Evolutionary conservation across 2,113 vertebrate genomes (phyloP), one percentile per base, ranked within the genome.

Genomic region (Melospiza georgiana): DNA sequence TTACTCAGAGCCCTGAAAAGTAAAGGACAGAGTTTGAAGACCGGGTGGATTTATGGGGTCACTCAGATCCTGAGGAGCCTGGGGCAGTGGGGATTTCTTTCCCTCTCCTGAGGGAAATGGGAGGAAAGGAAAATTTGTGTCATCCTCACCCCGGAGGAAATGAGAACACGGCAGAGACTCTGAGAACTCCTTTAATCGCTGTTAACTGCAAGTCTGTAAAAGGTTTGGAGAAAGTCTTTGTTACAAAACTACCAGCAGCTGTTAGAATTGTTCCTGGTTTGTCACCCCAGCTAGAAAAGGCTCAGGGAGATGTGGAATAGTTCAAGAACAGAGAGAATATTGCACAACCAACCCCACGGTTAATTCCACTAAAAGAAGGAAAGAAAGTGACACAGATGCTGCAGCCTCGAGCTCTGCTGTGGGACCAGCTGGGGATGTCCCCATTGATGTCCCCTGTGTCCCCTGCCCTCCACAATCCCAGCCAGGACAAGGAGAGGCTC

Each of bases 241-340:
- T 98, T 98, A 98, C 95, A 98, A 98, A 98, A 98, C 97, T 98
- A 98, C 98, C 96, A 98, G 96, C 97, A 98, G 97, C 97, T 96
- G 97, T 98, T 97, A 98, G 97, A 98, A 96, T 97, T 81, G 95
- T 44, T 90, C 84, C 94, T 92, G 89, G 79, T 94, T 89, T 31
- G 8, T 95, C 97, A 95, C 94, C 96, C 95, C 80, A 35, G 96
- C 97, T 97, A 96, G 79, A 98, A 98, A 98, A 98, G 97, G 97
- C 97, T 97, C 97, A 93, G 97, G 96, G 97, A 97, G 95, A 96
- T 62, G 96, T 15, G 31, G 95, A 96, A 97, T 96, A 98, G 97
- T 97, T 98, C 96, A 90, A 98, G 98, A 98, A 98, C 97, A 98
- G 97, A 98, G 97, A 98, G 95, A 98, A 98, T 98, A 98, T 98